Evolutionary conservation across 2,113 vertebrate genomes (phyloP).

Genomic region (Terrapene triunguis): DNA sequence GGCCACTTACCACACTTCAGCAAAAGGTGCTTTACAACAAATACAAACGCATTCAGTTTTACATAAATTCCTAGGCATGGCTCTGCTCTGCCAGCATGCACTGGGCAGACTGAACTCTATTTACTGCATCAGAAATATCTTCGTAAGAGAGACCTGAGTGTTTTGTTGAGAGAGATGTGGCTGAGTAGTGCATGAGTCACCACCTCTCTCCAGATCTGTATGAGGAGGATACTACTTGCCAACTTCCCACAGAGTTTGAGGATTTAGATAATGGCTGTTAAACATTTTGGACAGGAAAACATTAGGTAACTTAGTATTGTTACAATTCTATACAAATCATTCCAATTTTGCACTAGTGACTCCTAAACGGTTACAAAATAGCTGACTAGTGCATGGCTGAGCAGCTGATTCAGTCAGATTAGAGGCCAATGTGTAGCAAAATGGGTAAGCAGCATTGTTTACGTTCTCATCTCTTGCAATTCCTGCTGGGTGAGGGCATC

Average conservation of each 20-base stretch:
- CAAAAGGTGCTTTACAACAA: not conserved
- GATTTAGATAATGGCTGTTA: not conserved
- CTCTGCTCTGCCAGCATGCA: fast-evolving
- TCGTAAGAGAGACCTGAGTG: fast-evolving
- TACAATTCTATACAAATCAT: not conserved
- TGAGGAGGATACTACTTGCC: fast-evolving
- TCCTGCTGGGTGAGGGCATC: not conserved
- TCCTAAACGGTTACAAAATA: fast-evolving
- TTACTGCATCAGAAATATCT: not conserved
- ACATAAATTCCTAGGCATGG: fast-evolving
- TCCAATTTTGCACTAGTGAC: fast-evolving
- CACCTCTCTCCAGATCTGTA: not conserved
- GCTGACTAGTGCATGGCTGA: fast-evolving
- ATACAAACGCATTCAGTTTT: no score
- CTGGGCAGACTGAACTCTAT: fast-evolving
- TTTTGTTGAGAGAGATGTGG: fast-evolving
- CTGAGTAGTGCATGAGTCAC: fast-evolving
- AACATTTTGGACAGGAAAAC: not conserved
- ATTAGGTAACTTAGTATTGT: not conserved
- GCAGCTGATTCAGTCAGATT: not conserved
- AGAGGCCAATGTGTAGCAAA: fast-evolving
- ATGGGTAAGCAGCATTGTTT: fast-evolving
- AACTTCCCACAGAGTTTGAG: not conserved
- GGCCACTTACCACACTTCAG: fast-evolving
- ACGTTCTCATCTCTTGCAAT: fast-evolving